Evolutionary conservation across 2,888 invertebrate genomes (phyloP).

Genomic region (Phasia obesa): DNA sequence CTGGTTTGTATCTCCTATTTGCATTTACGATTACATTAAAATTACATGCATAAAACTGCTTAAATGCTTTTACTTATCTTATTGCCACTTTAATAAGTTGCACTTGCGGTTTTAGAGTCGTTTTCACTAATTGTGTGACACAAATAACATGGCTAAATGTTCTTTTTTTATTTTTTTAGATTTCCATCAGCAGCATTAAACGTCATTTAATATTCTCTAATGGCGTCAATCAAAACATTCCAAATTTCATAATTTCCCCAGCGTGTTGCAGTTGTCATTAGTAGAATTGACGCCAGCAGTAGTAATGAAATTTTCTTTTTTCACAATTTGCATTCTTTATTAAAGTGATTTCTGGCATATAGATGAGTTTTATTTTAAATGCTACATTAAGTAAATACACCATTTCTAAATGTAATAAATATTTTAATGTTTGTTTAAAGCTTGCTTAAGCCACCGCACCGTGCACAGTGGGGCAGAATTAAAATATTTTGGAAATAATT

Average conservation of each 20-base stretch:
- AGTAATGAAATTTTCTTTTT: conserved; percentile 55
- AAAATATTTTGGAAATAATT: too few species aligned
- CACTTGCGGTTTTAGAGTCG: conserved; percentile 34
- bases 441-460: too few species aligned
- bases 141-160: conserved; percentile 63
- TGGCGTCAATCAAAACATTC: conserved; percentile 58
- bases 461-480: too few species aligned
- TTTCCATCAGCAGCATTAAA: conserved; percentile 48
- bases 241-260: conserved; percentile 62
- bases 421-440: too few species aligned
- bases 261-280: conserved; percentile 35
- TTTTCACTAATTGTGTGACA: conserved; percentile 65
- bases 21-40: background rate
- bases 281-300: conserved; percentile 15
- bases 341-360: conserved; percentile 52
- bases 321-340: conserved; percentile 59
- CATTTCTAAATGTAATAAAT: conserved; percentile 13
- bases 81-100: conserved; percentile 26
- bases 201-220: conserved; percentile 19
- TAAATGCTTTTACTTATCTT: conserved; percentile 37
- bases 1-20: background rate
- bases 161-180: conserved; percentile 47
- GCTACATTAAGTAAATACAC: conserved; percentile 2
- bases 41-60: conserved; percentile 48
- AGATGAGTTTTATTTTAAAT: conserved; percentile 14